phyloP scores from a whole-genome alignment of 2,888 invertebrate genomes.

The Tetramorium bicarinatum region DNA sequence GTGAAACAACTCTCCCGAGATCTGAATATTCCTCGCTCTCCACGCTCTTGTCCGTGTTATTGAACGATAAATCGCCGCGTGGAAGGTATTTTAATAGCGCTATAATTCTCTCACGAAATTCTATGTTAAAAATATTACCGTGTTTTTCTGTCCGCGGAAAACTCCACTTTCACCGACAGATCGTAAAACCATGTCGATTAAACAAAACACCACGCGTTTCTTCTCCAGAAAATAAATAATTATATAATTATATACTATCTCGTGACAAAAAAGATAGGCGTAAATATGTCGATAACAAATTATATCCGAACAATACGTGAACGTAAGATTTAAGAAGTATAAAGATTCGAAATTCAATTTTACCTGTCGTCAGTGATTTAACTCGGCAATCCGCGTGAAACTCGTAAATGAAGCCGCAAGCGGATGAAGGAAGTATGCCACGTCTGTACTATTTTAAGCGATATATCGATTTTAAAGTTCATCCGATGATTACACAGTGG shows the following conservation, averaged over 20 bases:
- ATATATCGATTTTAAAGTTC: constrained; percentile 40
- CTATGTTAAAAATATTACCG: background rate
- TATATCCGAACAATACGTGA: background rate
- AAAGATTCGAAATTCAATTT: background rate
- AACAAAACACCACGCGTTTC: background rate
- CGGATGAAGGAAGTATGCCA: constrained; percentile 27
- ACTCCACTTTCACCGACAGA: background rate
- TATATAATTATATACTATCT: background rate
- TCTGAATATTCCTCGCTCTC: constrained; percentile 12
- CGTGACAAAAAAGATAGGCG: background rate
- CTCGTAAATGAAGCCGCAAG: background rate
- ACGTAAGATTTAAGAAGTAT: background rate
- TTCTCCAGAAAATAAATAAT: background rate
- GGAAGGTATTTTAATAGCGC: constrained; percentile 6
- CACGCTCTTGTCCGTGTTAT: background rate
- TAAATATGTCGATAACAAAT: background rate
- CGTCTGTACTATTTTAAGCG: constrained; percentile 15
- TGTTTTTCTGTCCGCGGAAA: background rate
- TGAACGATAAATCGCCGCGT: constrained; percentile 28
- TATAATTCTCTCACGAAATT: constrained; percentile 31
- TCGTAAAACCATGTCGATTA: background rate
- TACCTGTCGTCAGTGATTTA: background rate
- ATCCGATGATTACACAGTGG: constrained; percentile 3
- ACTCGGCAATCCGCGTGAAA: constrained; percentile 1
- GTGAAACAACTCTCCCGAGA: background rate